Evolutionary conservation across 2,888 invertebrate genomes (phyloP).

Genomic region (Drosophila siamana): DNA sequence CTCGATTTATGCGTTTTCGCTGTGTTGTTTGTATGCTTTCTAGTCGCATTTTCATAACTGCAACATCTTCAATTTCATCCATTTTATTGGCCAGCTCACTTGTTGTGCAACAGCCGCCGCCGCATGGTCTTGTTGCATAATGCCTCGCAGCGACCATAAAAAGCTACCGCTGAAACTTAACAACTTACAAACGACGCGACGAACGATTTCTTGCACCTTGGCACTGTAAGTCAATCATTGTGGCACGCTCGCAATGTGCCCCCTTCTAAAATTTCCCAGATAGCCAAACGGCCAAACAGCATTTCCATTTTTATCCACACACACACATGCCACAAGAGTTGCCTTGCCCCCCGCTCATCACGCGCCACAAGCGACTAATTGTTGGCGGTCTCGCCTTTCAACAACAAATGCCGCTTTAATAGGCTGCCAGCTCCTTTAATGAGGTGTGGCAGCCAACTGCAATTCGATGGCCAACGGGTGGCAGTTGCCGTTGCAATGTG

Average conservation of each 20-base stretch:
- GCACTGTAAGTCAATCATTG: slow-evolving; percentile 48
- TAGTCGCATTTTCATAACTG: slow-evolving; percentile 13
- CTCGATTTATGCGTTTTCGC: background rate
- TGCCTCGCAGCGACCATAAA: slow-evolving; percentile 13
- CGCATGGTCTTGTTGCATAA: slow-evolving; percentile 19
- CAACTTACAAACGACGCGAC: background rate
- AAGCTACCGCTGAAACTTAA: slow-evolving; percentile 20
- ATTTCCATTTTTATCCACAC: slow-evolving; percentile 63
- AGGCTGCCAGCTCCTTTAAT: slow-evolving; percentile 59
- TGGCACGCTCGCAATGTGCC: slow-evolving; percentile 22
- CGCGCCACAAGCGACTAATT: slow-evolving; percentile 51
- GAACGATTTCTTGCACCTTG: slow-evolving; percentile 11
- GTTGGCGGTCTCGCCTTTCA: slow-evolving; percentile 64
- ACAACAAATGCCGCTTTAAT: slow-evolving; percentile 72
- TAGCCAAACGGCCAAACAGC: slow-evolving; percentile 36
- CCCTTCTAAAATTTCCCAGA: slow-evolving; percentile 38
- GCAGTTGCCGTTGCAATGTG: slow-evolving; percentile 58
- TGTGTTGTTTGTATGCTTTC: slow-evolving; percentile 1
- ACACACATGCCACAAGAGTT: slow-evolving; percentile 25
- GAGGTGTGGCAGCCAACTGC: slow-evolving; percentile 34
- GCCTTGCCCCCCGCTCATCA: background rate
- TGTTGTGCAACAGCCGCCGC: slow-evolving; percentile 35
- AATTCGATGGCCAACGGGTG: slow-evolving; percentile 21
- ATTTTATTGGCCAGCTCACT: slow-evolving; percentile 3
- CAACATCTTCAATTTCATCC: slow-evolving; percentile 16